Evolutionary conservation across 2,888 invertebrate genomes (phyloP).

Genomic region (Thysanoteuthis rhombus): DNA sequence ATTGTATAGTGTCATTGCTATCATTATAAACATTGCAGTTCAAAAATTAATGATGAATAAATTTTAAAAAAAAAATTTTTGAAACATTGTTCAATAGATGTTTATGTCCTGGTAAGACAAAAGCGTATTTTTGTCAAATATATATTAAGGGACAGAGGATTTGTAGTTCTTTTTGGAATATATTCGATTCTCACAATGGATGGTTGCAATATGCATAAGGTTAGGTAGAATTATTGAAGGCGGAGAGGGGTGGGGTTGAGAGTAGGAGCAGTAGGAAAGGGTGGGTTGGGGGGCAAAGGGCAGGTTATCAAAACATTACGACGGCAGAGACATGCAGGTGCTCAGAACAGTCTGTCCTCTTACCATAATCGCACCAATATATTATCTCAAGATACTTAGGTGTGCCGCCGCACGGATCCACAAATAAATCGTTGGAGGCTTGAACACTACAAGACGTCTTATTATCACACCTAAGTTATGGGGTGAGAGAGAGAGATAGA

Average conservation of each 20-base stretch:
- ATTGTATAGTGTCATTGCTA: no score
- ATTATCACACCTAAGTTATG: conserved; percentile 39
- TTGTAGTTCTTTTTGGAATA: neutral
- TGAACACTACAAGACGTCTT: conserved; percentile 39
- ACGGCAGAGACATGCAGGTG: conserved; percentile 24
- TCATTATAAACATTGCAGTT: no score
- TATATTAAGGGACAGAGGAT: neutral
- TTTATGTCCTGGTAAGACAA: neutral
- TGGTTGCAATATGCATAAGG: neutral
- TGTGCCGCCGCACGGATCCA: conserved; percentile 52
- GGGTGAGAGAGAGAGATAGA: neutral
- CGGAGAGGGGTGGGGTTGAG: neutral
- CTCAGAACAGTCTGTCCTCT: neutral
- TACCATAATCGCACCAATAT: conserved; percentile 43
- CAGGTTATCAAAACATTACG: neutral
- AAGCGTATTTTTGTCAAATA: neutral
- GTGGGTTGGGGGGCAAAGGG: neutral
- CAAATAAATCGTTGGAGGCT: conserved; percentile 44
- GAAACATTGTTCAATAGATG: no score
- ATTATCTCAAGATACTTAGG: conserved; percentile 54
- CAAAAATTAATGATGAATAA: no score
- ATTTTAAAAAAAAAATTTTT: neutral
- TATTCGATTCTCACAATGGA: neutral
- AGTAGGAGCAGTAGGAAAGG: neutral
- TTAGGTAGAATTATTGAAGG: conserved; percentile 12